phyloP scores from a whole-genome alignment of 1,140 invertebrate species.

The Leptinotarsa lineolata region DNA sequence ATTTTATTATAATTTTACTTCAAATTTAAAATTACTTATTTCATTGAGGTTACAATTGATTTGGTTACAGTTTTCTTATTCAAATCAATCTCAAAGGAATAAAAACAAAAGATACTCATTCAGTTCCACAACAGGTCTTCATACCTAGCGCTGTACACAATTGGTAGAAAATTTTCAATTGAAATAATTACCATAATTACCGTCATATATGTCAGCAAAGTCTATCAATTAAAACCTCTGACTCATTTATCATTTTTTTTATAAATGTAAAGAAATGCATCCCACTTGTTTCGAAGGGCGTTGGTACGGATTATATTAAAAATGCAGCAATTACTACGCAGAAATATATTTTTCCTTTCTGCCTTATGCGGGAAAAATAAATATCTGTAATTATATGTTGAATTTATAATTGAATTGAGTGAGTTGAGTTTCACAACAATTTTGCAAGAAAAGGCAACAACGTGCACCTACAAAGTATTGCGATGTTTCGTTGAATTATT shows the following conservation, averaged over 20 bases:
- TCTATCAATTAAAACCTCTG: background rate
- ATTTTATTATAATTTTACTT: no score
- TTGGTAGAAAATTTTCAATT: no score
- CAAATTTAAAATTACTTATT: no score
- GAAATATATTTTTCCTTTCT: background rate
- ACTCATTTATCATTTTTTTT: conserved; percentile 7
- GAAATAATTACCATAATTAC: conserved; percentile 1
- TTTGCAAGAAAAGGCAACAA: background rate
- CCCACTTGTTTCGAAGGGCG: background rate
- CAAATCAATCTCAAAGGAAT: no score
- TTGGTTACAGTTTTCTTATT: no score
- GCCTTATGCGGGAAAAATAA: conserved; percentile 2
- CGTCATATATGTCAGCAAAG: background rate
- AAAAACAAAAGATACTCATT: no score
- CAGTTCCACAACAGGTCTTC: no score
- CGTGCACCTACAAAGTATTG: background rate
- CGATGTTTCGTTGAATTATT: background rate
- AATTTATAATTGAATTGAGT: background rate
- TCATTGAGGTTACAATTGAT: no score
- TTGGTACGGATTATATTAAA: background rate
- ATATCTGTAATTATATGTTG: background rate
- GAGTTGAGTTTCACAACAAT: background rate
- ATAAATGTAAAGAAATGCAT: background rate
- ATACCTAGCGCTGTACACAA: no score
- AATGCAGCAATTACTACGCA: background rate